Conservation (phyloP, 2,797 vertebrate species). For the Chaetodon trifasciatus region DNA sequence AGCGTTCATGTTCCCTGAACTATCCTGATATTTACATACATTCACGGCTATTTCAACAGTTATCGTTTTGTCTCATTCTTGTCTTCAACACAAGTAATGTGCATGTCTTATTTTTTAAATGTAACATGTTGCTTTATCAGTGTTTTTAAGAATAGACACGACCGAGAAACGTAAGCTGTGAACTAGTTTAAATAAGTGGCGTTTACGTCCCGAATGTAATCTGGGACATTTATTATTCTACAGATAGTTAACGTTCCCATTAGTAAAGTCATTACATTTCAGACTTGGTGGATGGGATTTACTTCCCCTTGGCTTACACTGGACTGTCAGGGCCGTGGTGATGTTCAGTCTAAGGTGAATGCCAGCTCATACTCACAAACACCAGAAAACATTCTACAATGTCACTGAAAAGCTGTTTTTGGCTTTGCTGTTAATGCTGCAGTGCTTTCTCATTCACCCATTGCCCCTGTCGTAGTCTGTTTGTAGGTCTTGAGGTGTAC, state of each 20-base stretch:
- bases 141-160: neutral
- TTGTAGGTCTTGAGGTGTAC: neutral
- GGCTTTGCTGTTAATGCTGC: neutral
- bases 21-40: neutral
- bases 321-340: neutral
- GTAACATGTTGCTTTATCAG: neutral
- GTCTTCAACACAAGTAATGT: neutral
- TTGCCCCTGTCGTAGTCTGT: neutral
- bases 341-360: neutral
- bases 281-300: too few relatives aligned
- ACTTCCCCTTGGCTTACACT: neutral
- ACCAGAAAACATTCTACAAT: neutral
- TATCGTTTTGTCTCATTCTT: neutral
- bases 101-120: neutral
- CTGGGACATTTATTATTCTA: neutral
- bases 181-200: neutral
- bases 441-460: neutral
- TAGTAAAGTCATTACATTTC: neutral
- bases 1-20: neutral
- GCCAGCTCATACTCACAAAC: neutral
- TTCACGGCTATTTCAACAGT: too few relatives aligned
- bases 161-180: neutral
- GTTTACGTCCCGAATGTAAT: neutral
- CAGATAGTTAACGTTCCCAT: neutral
- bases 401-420: neutral